Conservation (phyloP, 2,888 invertebrate species). For the Clanis bilineata region DNA sequence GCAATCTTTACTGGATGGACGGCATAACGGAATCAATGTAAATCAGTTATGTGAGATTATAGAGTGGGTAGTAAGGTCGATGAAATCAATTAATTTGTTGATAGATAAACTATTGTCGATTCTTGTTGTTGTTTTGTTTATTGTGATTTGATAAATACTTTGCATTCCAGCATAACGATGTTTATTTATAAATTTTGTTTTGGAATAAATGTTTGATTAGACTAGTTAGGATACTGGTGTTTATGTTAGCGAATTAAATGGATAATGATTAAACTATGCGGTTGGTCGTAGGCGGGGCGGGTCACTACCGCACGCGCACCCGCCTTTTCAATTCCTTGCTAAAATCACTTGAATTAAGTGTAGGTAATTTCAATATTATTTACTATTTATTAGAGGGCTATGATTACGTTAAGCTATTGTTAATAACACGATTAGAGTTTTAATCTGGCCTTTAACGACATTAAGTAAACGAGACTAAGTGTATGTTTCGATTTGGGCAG, state of each 20-base stretch:
- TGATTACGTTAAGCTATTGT: neutral
- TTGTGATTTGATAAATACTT: neutral
- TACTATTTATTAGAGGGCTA: neutral
- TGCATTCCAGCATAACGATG: neutral
- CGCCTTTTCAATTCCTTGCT: slow-evolving; percentile 26
- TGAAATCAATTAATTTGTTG: neutral
- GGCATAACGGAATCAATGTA: slow-evolving; percentile 32
- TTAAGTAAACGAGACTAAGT: too few relatives aligned
- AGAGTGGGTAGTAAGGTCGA: neutral
- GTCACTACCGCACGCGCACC: slow-evolving; percentile 20
- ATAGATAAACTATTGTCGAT: neutral
- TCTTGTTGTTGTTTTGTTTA: neutral
- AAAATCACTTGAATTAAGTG: slow-evolving; percentile 9
- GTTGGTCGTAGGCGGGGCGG: slow-evolving; percentile 22
- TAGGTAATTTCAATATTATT: neutral
- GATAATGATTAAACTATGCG: neutral
- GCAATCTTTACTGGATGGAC: slow-evolving; percentile 38
- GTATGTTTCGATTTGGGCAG: too few relatives aligned
- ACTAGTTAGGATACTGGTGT: neutral
- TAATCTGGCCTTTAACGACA: neutral
- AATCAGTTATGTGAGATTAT: slow-evolving; percentile 52
- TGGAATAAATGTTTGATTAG: slow-evolving; percentile 2
- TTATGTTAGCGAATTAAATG: neutral
- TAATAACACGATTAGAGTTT: neutral
- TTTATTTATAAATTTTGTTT: neutral